phyloP scores from a whole-genome alignment of 2,113 vertebrate genomes.

The Alces alces region DNA sequence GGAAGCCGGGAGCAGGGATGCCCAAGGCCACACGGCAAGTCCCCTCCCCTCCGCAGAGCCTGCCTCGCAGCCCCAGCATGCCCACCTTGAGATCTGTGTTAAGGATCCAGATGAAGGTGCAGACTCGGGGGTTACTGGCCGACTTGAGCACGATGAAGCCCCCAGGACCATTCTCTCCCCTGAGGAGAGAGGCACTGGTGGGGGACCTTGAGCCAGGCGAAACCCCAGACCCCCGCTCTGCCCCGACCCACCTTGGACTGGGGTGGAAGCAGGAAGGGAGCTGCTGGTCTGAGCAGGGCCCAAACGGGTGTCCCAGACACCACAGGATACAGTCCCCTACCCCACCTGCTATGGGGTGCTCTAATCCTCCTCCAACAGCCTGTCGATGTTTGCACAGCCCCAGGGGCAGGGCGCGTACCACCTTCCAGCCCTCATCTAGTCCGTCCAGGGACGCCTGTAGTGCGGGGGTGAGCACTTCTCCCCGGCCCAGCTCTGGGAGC shows the following conservation, averaged over 20 bases:
- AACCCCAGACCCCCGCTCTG: accelerated
- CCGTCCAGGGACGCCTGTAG: neutral
- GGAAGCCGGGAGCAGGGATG: neutral
- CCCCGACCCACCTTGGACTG: neutral
- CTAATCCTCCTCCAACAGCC: neutral
- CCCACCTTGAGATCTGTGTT: constrained; percentile 96
- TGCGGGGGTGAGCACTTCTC: neutral
- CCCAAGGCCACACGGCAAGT: neutral
- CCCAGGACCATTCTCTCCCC: constrained; percentile 96
- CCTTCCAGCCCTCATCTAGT: neutral
- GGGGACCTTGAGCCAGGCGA: no score
- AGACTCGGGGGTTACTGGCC: constrained; percentile 88
- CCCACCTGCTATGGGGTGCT: neutral
- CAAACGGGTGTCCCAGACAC: neutral
- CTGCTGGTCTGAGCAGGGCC: neutral
- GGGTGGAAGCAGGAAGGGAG: neutral
- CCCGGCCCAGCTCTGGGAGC: neutral
- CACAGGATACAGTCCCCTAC: neutral
- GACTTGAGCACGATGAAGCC: constrained; percentile 95
- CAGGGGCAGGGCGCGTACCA: neutral
- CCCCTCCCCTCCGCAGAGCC: neutral
- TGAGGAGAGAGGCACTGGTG: constrained; percentile 51
- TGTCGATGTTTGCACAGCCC: neutral
- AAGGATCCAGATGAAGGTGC: constrained; percentile 97
- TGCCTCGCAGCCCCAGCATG: neutral